These are phyloP conservation scores for Esox masquinongy DNA, from an alignment of 2,797 vertebrate genomes.

Conservation along the genomic window DNA sequence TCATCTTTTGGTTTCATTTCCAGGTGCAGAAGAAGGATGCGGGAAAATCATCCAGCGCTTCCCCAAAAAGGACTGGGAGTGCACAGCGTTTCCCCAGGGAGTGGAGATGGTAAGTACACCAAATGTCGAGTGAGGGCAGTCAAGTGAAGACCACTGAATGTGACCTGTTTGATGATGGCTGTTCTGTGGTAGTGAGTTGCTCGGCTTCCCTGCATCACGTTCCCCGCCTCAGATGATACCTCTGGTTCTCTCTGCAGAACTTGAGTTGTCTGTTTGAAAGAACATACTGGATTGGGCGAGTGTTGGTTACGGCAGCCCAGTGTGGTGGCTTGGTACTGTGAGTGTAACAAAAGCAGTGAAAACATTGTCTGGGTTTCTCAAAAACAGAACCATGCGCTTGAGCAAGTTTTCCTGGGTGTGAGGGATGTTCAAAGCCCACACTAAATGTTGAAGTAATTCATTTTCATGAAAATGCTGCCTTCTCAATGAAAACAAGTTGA, in stretches of 20 bases:
- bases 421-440: too few relatives aligned
- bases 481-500: too few relatives aligned
- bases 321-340: too few relatives aligned
- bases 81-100: slow-evolving; percentile 96
- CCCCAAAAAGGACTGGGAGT: slow-evolving; percentile 95
- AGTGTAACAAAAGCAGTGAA: too few relatives aligned
- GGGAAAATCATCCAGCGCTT: slow-evolving; percentile 98
- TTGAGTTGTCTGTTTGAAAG: neutral
- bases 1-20: slow-evolving; percentile 37
- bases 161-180: neutral
- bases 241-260: neutral
- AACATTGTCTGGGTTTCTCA: too few relatives aligned
- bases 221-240: neutral
- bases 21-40: slow-evolving; percentile 89
- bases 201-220: neutral
- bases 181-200: neutral
- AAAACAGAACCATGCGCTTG: too few relatives aligned
- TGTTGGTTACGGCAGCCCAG: too few relatives aligned
- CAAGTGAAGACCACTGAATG: neutral
- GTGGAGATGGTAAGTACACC: slow-evolving; percentile 92
- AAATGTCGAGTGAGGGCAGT: neutral
- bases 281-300: neutral
- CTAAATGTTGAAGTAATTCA: too few relatives aligned
- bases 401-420: too few relatives aligned
- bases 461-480: too few relatives aligned